Conservation (phyloP, 2,888 invertebrate species). For the Myopa testacea region DNA sequence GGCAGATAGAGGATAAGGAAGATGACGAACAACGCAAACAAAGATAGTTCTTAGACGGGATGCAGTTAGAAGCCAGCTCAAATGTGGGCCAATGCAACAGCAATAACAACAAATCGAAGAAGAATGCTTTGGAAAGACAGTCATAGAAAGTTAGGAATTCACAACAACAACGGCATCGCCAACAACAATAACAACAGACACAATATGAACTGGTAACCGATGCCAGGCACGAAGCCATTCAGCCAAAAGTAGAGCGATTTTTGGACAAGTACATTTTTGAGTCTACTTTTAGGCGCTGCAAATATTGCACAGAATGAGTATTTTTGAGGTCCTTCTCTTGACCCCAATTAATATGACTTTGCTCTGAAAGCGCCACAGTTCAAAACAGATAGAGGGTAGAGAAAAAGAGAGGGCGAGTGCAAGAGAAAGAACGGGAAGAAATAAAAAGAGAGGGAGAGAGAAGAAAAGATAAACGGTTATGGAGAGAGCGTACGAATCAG, state of each 20-base stretch:
- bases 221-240: constrained; percentile 10
- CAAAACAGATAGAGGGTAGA: not conserved
- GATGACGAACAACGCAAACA: not conserved
- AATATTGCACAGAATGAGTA: not conserved
- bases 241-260: constrained; percentile 40
- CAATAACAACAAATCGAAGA: constrained; percentile 22
- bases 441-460: not conserved
- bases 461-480: not conserved
- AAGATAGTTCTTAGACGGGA: not conserved
- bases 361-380: not conserved
- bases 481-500: not conserved
- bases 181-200: not conserved
- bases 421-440: not conserved
- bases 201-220: constrained; percentile 34
- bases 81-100: constrained; percentile 51
- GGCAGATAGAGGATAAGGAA: too few relatives aligned
- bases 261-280: constrained; percentile 30
- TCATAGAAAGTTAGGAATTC: not conserved
- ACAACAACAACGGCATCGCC: not conserved
- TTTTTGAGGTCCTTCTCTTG: constrained; percentile 45
- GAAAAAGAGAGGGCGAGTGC: constrained; percentile 13
- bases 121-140: not conserved
- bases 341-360: constrained; percentile 39
- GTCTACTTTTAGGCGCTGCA: constrained; percentile 32
- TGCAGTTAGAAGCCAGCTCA: constrained; percentile 11